Conservation (phyloP, 2,888 invertebrate species). For the Cetonia aurata region DNA sequence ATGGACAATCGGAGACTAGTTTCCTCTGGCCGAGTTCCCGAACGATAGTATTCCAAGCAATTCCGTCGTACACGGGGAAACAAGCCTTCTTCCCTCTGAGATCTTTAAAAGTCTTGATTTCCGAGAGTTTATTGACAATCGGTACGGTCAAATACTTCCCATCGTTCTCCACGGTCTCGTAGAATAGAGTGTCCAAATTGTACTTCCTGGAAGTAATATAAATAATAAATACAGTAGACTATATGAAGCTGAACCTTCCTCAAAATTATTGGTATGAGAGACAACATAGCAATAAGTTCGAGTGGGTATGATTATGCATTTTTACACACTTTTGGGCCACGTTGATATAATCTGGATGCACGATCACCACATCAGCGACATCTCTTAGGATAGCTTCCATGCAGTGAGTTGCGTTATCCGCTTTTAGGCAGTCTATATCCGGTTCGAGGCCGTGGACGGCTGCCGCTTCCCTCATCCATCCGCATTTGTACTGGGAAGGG, state of each 20-base stretch:
- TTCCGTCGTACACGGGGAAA: slow-evolving; percentile 84
- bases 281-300: too few species aligned
- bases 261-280: too few species aligned
- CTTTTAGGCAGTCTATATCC: slow-evolving; percentile 80
- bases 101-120: slow-evolving; percentile 73
- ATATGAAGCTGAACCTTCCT: too few species aligned
- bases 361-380: slow-evolving; percentile 79
- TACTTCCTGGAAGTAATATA: slow-evolving; percentile 72
- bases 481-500: slow-evolving; percentile 82
- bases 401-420: slow-evolving; percentile 74
- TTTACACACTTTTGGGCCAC: slow-evolving; percentile 74
- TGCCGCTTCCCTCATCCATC: slow-evolving; percentile 81
- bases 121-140: slow-evolving; percentile 73
- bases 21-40: slow-evolving; percentile 65
- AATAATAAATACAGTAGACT: too few species aligned
- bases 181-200: slow-evolving; percentile 71
- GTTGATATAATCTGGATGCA: slow-evolving; percentile 79
- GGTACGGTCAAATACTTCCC: slow-evolving; percentile 76
- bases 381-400: slow-evolving; percentile 74
- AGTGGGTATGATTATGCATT: too few species aligned
- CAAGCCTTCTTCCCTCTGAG: slow-evolving; percentile 80
- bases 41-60: slow-evolving; percentile 75
- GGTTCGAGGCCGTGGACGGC: slow-evolving; percentile 83
- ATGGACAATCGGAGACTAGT: slow-evolving; percentile 65
- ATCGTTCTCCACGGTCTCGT: slow-evolving; percentile 73